phyloP scores from a whole-genome alignment of 2,113 vertebrate genomes.

The Lasiurus cinereus region DNA sequence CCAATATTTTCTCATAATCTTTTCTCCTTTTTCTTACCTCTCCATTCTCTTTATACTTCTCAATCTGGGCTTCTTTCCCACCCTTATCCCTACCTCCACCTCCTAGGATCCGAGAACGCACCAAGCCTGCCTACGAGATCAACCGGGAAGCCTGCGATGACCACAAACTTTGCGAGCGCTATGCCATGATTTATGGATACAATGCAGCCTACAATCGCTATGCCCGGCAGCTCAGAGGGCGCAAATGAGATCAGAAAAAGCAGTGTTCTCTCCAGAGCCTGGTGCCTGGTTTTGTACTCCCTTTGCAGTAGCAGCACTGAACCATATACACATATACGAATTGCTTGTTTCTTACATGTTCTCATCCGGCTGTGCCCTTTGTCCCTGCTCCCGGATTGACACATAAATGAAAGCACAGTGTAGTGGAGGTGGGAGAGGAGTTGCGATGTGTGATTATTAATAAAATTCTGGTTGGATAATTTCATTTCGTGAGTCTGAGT shows the following conservation, averaged over 20 bases:
- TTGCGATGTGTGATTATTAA: conserved; percentile 81
- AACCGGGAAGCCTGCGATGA: conserved; percentile 94
- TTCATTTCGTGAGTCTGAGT: conserved; percentile 75
- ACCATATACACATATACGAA: conserved; percentile 74
- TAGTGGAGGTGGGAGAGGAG: conserved; percentile 75
- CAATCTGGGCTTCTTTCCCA: background rate
- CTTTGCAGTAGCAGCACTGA: conserved; percentile 77
- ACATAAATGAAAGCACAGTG: conserved; percentile 62
- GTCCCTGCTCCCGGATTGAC: conserved; percentile 71
- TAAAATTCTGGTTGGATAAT: conserved; percentile 87
- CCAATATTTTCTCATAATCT: background rate
- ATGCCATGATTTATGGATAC: conserved; percentile 88
- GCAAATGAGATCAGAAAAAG: conserved; percentile 69
- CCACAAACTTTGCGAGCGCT: conserved; percentile 90
- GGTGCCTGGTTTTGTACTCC: conserved; percentile 66
- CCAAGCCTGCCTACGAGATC: conserved; percentile 88
- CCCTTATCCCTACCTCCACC: rapidly evolving
- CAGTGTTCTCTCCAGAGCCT: conserved; percentile 51
- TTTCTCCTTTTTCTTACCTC: background rate
- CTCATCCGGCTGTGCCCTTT: conserved; percentile 75
- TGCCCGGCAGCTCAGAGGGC: conserved; percentile 83
- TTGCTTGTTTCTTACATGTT: conserved; percentile 83
- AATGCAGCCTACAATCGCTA: conserved; percentile 91
- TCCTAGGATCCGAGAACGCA: conserved; percentile 85
- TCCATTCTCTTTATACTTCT: background rate